Base-by-base conservation (phyloP, 2,888 invertebrate genomes). In the Calameuta idolon region DNA sequence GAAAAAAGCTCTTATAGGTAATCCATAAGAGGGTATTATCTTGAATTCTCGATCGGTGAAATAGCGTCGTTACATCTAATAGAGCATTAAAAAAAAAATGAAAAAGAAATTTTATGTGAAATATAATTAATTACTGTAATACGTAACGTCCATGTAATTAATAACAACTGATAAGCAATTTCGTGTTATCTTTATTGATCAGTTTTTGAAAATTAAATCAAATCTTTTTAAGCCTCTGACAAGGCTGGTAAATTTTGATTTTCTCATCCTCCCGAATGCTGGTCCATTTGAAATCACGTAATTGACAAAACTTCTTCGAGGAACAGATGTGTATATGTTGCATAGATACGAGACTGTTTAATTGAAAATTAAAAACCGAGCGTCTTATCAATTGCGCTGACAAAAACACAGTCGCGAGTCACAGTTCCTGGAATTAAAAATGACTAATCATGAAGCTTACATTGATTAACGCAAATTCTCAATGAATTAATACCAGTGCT, bases 1-100 rank as follows among this genome's bases (percentile, higher is more conserved):
- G 79, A 83, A 83, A 81, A 80, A 83, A 81, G 80, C 80, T 77
- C 80, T 79, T 80, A 80, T 84, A 55, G 55, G 23, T 55, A 55
- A 55, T 23, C 23, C 55, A 23, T 55, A 23, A 55, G 9, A 55
- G 23, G 23, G 9, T 23, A 55, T 55, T 55, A 55, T 9, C 55
- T 15, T 23, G 55, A 55, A 55, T 55, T 15, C 55, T 23, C 23
- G 55, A 55, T 55, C 55, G 9, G 23, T 55, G 15, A 55, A 55
- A 23, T 23, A 9, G 9, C 23, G 55, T 55, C 55, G 23, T 23
- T 23, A 23, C 2, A 2, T 55, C 23, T 9, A 55, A 55, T 5
- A 4, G 55, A 23, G 23, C 23, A 55, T 9, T 31, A 31, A 15
- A 15, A 40, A 40, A 55, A 5, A 40, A 15, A 9, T 2, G 33